Evolutionary conservation across 2,113 vertebrate species (phyloP), one percentile per base, ranked within the genome.

Genomic region (Aramus guarauna): DNA sequence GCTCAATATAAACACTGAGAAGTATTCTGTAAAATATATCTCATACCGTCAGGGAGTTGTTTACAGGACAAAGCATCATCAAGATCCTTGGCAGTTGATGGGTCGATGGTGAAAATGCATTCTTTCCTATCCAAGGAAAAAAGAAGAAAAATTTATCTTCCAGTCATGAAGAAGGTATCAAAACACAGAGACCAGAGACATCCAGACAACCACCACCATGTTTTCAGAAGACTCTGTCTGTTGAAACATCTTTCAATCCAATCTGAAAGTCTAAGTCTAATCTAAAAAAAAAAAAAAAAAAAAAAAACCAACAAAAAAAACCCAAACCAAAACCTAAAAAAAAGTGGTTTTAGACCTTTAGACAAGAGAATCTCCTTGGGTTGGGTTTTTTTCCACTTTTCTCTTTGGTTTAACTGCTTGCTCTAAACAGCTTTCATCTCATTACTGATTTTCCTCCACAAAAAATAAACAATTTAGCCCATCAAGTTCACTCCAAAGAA

Each of bases 41-140:
- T 77, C 98, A 85, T 98, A 99, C 98, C 99, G 92, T 99, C 98
- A 98, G 98, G 97, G 83, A 99, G 98, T 63, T 96, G 98, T 98
- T 98, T 98, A 98, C 96, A 98, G 97, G 99, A 98, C 74, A 98
- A 98, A 86, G 99, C 99, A 72, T 99, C 99, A 97, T 99, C 99
- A 88, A 99, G 98, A 96, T 99, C 98, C 91, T 98, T 99, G 96
- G 99, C 99, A 84, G 98, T 98, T 93, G 98, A 98, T 30, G 99
- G 99, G 93, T 98, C 98, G 88, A 98, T 98, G 97, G 98, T 99
- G 98, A 99, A 99, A 98, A 99, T 97, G 90, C 98, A 98, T 97
- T 99, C 98, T 98, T 99, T 98, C 97, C 99, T 98, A 98, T 93
- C 94, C 97, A 96, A 97, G 89, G 97, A 81, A 97, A 73, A 98